Evolutionary conservation across 2,113 vertebrate species (phyloP), one percentile per base, ranked within the genome.

Genomic region (Dissostichus mawsoni): DNA sequence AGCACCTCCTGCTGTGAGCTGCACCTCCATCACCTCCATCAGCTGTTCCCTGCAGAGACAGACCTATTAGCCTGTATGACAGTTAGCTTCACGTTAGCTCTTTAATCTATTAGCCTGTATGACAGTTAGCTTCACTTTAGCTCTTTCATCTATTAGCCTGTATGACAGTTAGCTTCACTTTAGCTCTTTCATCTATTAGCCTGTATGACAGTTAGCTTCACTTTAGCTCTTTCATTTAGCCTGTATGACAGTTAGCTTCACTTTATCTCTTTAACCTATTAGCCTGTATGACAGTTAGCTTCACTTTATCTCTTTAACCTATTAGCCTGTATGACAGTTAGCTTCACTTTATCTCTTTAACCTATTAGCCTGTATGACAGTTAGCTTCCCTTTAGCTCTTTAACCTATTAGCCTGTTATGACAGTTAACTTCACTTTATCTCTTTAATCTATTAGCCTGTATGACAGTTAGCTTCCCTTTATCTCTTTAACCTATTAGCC

Each of bases 1-100:
- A 9, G 23, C 14, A 4, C 9, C 41, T 0, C n/a, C 62, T 2
- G 56, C 73, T 25, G 20, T 8, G 0, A n/a, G 5, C 44, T 48
- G 20, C 69, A 51, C 48, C 50, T 76, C 74, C 55, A 44, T 81
- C 68, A 51, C 48, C 50, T 76, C 74, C 55, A 44, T 82, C 56
- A 7, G 36, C 5, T 41, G 36, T 41, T 41, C 36, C 69, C 81
- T 88, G 78, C 65, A 65, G 16, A 33, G 23, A 58, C 45, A 72
- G 20, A 61, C n/a, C 69, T n/a, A 36, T 69, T 8, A 12, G 44
- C 20, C 17, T 63, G 0, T 0, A 2, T 18, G 25, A 16, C 3
- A 8, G 66, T 65, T 70, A 74, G 41, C 72, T 71, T 59, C 12
- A 0, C 36, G 41, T 16, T 44, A 61, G 25, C 11, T 17, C 20